Conservation (phyloP, 1,140 invertebrate genomes). For the Dendroctonus ponderosae region DNA sequence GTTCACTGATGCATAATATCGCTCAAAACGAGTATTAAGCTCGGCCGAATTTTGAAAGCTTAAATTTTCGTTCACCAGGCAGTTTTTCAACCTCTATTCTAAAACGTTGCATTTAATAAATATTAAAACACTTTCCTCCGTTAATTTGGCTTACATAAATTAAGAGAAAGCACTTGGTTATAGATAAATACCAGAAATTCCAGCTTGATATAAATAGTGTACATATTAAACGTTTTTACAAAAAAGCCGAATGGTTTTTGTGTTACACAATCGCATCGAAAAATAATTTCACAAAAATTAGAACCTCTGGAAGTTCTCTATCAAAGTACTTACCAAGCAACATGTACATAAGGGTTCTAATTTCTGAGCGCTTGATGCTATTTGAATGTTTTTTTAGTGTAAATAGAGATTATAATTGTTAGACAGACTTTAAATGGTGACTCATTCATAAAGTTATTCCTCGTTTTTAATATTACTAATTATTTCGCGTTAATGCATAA, state of each 20-base stretch:
- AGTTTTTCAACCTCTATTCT: constrained; percentile 9
- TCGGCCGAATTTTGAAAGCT: constrained; percentile 41
- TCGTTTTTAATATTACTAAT: constrained; percentile 30
- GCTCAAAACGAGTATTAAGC: constrained; percentile 48
- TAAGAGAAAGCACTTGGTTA: constrained; percentile 10
- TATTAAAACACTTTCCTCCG: not conserved
- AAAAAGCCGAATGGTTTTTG: constrained; percentile 15
- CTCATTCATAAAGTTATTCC: constrained; percentile 22
- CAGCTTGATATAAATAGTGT: constrained; percentile 26
- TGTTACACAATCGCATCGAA: constrained; percentile 15
- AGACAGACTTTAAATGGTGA: constrained; percentile 26
- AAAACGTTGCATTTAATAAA: not conserved
- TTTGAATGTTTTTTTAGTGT: constrained; percentile 30
- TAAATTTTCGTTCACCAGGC: constrained; percentile 20
- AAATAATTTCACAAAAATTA: constrained; percentile 5
- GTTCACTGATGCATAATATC: constrained; percentile 51
- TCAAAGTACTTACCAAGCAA: not conserved
- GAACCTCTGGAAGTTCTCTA: not conserved
- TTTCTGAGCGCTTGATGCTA: constrained; percentile 13
- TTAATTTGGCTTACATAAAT: constrained; percentile 6
- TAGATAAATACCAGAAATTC: not conserved
- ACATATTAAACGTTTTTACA: constrained; percentile 13
- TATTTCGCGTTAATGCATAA: constrained; percentile 4
- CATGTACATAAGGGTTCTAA: constrained; percentile 11
- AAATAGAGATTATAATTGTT: constrained; percentile 31